Base-by-base conservation (phyloP, 1,140 invertebrate species). In the Nilaparvata lugens region DNA sequence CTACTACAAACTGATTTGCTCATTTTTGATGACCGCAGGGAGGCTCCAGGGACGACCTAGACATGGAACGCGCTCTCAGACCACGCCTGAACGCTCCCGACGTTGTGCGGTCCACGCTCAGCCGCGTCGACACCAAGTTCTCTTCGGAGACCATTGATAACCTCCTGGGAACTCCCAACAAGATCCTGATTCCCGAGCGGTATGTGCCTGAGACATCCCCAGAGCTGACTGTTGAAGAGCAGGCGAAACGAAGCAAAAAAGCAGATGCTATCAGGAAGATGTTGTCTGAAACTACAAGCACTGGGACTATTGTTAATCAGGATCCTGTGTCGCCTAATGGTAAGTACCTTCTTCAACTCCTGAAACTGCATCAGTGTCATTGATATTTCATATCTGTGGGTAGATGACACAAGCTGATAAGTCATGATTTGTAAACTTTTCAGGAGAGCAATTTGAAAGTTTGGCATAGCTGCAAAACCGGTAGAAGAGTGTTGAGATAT, bases 191-290 rank as follows among this genome's bases (percentile, higher is more conserved):
- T 65, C 92, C 92, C 3, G 92, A 95, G 75, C 78, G 92, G 64
- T 95, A 95, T 71, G 86, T 94, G 66, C 91, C 92, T 28, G 91
- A 95, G 74, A 84, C 89, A 74, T 81, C 81, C 56, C 88, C 87
- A 59, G 85, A 90, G 71, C 71, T 91, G 18, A 86, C 86, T 11
- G 84, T 85, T 1, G 89, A 92, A 69, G 91, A 95, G 69, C 85
- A 88, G 69, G 79, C 87, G 61, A 85, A 87, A 63, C 77, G 92
- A 11, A 78, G 84, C 65, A 85, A 90, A 69, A 95, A 94, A 76
- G 90, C 92, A 1, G 91, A 94, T 69, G 88, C 87, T 18, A 94
- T 95, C 57, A 86, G 91, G 68, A 92, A 91, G 74, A 91, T 95
- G 88, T 77, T 95, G 5, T 84, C 89, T 0, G 85, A 89, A 70